Evolutionary conservation across 2,888 invertebrate genomes (phyloP).

Genomic region (Podabrus alpinus): DNA sequence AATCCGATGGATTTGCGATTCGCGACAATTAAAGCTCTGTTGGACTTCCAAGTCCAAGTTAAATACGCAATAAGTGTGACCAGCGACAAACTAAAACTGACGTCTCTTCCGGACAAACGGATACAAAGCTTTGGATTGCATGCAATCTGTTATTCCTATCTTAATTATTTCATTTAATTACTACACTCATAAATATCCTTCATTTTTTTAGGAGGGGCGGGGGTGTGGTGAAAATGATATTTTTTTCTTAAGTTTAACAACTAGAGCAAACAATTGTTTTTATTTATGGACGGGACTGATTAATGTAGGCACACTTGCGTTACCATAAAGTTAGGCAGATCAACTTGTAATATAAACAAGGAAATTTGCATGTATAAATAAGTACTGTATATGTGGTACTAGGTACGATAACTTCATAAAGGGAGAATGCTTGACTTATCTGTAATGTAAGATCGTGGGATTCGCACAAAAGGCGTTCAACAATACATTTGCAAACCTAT

Average conservation of each 20-base stretch:
- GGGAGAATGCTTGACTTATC: conserved; percentile 38
- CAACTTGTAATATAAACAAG: conserved; percentile 17
- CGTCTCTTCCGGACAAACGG: conserved; percentile 35
- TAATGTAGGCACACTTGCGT: not conserved
- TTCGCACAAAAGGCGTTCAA: conserved; percentile 37
- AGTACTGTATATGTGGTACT: conserved; percentile 37
- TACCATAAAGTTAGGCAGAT: conserved; percentile 7
- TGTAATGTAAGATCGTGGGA: conserved; percentile 41
- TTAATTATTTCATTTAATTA: not conserved
- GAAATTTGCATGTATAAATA: conserved; percentile 36
- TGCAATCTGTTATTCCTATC: conserved; percentile 32
- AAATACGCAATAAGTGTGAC: conserved; percentile 50
- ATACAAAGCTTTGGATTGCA: conserved; percentile 40
- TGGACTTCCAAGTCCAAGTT: conserved; percentile 40
- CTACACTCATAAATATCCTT: not conserved
- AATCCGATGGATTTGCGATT: conserved; percentile 41
- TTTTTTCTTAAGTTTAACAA: not conserved
- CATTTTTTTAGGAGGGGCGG: too few relatives aligned
- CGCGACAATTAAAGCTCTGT: conserved; percentile 45
- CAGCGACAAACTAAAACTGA: conserved; percentile 46
- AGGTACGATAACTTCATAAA: conserved; percentile 38
- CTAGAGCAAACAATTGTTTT: not conserved
- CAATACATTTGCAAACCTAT: conserved; percentile 26
- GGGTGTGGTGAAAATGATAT: not conserved
- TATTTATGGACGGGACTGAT: not conserved